Percentiles rank a stretch among this genome's conserved stretches.
Evolutionary conservation across 2,888 invertebrate species (phyloP).

Genomic region (Orthonevra nobilis): DNA sequence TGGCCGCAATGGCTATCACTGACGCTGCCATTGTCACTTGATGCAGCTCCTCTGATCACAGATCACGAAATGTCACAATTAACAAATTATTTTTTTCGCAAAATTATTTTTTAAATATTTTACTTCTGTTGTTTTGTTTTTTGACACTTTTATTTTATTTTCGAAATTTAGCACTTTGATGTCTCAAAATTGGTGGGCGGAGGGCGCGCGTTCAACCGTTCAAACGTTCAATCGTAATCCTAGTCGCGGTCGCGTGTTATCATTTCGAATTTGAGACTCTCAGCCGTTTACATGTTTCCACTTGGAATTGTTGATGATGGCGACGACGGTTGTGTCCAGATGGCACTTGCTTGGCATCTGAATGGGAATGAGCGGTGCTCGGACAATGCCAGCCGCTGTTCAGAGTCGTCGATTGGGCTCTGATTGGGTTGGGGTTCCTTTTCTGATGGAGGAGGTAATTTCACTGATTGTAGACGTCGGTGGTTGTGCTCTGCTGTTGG

Average conservation of each 20-base stretch:
- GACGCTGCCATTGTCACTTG: constrained; percentile 55
- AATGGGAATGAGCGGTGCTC: constrained; percentile 56
- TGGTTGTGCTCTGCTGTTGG: constrained; percentile 67
- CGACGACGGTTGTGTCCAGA: constrained; percentile 60
- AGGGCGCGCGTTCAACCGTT: too few species aligned
- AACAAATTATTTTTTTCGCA: neutral
- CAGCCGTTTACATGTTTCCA: constrained; percentile 69
- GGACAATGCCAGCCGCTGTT: constrained; percentile 51
- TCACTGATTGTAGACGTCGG: constrained; percentile 67
- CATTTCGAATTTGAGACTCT: constrained; percentile 51
- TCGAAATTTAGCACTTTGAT: constrained; percentile 9
- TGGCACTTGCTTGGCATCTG: constrained; percentile 62
- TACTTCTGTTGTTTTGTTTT: constrained; percentile 4
- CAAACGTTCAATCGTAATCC: too few species aligned
- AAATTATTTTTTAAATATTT: neutral
- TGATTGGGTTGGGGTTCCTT: constrained; percentile 54
- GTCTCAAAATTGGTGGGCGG: constrained; percentile 12
- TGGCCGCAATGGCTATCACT: constrained; percentile 41
- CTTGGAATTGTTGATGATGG: constrained; percentile 68
- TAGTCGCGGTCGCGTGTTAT: constrained; percentile 57
- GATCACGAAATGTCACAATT: neutral
- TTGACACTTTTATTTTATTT: constrained; percentile 12
- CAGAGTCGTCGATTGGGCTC: constrained; percentile 44
- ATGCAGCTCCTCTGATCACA: constrained; percentile 9
- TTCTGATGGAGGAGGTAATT: constrained; percentile 64